These are phyloP conservation scores for Scaptomyza flava DNA, from an alignment of 2,888 invertebrate genomes.

Conservation along the genomic window DNA sequence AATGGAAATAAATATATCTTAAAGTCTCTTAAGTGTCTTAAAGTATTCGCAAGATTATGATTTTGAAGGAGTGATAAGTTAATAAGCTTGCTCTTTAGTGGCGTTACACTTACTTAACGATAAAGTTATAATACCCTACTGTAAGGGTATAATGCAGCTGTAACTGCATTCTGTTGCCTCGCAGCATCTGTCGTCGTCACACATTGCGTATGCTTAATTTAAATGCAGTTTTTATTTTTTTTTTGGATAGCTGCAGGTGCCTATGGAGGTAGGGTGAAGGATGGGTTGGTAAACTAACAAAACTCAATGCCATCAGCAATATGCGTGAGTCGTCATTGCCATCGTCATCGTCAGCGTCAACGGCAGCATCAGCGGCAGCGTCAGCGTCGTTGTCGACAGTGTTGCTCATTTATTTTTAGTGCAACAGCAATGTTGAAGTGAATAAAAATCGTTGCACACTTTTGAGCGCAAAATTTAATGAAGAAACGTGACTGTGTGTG, in stretches of 20 bases:
- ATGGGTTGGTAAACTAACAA: background rate
- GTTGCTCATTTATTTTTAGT: constrained; percentile 72
- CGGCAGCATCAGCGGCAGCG: background rate
- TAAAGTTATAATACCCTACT: background rate
- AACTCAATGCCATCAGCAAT: constrained; percentile 38
- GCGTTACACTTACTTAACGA: background rate
- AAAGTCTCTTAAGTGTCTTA: too few species aligned
- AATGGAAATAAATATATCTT: too few species aligned
- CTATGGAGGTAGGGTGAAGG: background rate
- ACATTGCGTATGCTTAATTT: constrained; percentile 76
- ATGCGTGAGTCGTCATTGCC: constrained; percentile 34
- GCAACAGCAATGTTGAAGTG: constrained; percentile 22
- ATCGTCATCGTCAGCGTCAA: background rate
- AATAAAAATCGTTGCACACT: constrained; percentile 42
- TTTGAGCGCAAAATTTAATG: constrained; percentile 54
- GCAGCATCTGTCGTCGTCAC: constrained; percentile 23
- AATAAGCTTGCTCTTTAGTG: too few species aligned
- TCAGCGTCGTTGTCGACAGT: constrained; percentile 33
- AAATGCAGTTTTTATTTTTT: constrained; percentile 39
- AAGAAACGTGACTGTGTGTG: constrained; percentile 18
- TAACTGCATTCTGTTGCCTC: constrained; percentile 27
- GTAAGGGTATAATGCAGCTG: constrained; percentile 4
- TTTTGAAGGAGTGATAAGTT: too few species aligned
- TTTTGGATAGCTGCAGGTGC: constrained; percentile 7
- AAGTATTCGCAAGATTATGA: too few species aligned